A percentile compares a stretch with the other conserved stretches of the same genome.
Conservation (phyloP, 2,888 invertebrate species). For the Ctenicera cuprea region DNA sequence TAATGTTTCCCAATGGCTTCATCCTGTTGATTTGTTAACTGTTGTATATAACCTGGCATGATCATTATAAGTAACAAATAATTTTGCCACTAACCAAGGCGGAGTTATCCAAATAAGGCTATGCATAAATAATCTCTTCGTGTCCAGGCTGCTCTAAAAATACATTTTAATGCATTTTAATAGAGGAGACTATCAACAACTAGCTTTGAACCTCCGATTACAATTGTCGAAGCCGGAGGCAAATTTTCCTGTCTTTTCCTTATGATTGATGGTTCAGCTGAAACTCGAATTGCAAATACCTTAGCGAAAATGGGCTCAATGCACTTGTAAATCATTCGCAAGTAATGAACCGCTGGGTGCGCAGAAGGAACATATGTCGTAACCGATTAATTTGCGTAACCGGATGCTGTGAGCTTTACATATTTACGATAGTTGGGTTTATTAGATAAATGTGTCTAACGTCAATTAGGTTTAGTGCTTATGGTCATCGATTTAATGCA, state of each 20-base stretch:
- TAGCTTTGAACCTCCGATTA: background rate
- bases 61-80: slow-evolving; percentile 20
- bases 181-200: slow-evolving; percentile 3
- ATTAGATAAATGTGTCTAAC: slow-evolving; percentile 49
- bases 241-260: background rate
- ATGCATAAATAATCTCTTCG: slow-evolving; percentile 12
- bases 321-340: slow-evolving; percentile 26
- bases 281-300: slow-evolving; percentile 1
- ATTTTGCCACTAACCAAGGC: slow-evolving; percentile 10
- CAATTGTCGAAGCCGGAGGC: background rate
- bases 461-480: slow-evolving; percentile 47
- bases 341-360: slow-evolving; percentile 22
- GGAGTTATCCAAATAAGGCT: slow-evolving; percentile 10
- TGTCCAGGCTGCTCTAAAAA: slow-evolving; percentile 7
- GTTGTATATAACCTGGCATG: slow-evolving; percentile 17
- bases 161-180: slow-evolving; percentile 26
- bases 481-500: slow-evolving; percentile 46
- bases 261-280: background rate
- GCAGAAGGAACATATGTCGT: slow-evolving; percentile 44
- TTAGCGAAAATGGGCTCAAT: slow-evolving; percentile 17
- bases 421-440: slow-evolving; percentile 48
- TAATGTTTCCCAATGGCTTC: background rate
- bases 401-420: slow-evolving; percentile 52
- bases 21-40: slow-evolving; percentile 23
- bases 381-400: slow-evolving; percentile 58